Conservation (phyloP, 2,888 invertebrate genomes). For the Torymus auratus region DNA sequence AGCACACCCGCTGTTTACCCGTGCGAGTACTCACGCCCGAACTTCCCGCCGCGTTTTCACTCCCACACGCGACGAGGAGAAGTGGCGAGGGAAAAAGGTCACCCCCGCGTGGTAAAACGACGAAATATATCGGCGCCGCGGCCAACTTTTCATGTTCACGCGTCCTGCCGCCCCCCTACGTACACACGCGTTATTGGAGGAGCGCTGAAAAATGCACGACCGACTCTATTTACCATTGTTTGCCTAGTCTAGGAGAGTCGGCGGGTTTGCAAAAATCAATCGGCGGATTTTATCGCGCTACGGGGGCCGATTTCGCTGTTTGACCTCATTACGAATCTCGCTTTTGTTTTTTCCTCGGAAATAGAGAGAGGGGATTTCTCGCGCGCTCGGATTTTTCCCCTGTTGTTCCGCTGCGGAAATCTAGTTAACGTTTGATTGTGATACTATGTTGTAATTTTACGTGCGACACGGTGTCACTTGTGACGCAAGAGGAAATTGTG, state of each 20-base stretch:
- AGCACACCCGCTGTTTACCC: slow-evolving; percentile 9
- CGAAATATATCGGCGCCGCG: slow-evolving; percentile 10
- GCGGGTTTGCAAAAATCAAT: background rate
- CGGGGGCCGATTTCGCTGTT: no score
- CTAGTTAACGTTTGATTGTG: no score
- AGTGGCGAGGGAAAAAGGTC: background rate
- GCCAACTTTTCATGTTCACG: background rate
- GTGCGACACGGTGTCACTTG: no score
- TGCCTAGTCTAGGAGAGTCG: background rate
- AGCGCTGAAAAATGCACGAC: slow-evolving; percentile 30
- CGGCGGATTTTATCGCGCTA: background rate
- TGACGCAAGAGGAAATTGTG: no score
- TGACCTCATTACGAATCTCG: no score
- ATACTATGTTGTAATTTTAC: no score
- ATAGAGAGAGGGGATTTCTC: no score
- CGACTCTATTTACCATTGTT: background rate
- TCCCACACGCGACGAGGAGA: background rate
- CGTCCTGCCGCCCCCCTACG: background rate
- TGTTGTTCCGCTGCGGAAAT: no score
- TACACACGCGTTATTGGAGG: slow-evolving; percentile 12
- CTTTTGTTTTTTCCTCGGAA: no score
- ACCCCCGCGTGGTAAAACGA: background rate
- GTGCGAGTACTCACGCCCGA: slow-evolving; percentile 11
- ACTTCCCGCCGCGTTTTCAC: slow-evolving; percentile 27
- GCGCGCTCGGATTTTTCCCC: no score